Conservation (phyloP, 2,797 vertebrate species). For the Amazona finschi region DNA sequence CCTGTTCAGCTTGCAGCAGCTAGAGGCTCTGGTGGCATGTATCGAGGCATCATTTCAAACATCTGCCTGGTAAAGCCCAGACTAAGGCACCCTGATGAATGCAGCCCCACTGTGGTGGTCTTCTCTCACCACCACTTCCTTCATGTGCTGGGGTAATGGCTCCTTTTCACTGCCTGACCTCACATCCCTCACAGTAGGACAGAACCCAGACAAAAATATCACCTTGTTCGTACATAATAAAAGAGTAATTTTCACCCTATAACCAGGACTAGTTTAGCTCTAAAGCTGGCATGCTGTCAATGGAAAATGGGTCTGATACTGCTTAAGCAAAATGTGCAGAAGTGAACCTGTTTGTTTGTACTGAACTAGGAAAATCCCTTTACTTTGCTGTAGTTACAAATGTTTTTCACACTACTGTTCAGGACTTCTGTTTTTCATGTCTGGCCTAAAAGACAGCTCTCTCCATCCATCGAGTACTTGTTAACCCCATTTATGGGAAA, state of each 20-base stretch:
- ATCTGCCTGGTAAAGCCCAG: neutral
- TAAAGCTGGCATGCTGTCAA: neutral
- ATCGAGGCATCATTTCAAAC: neutral
- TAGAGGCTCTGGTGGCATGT: neutral
- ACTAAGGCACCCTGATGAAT: fast-evolving
- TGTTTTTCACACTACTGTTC: conserved; percentile 54
- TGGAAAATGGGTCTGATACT: conserved; percentile 36
- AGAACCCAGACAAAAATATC: conserved; percentile 46
- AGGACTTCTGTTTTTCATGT: conserved; percentile 45
- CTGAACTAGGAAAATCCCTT: conserved; percentile 49
- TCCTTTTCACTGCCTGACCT: neutral
- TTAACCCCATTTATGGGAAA: conserved; percentile 50
- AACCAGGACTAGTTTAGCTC: conserved; percentile 8
- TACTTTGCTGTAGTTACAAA: conserved; percentile 51
- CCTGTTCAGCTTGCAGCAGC: fast-evolving
- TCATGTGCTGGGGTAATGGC: fast-evolving
- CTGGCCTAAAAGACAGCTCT: conserved; percentile 6
- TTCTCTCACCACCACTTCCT: fast-evolving
- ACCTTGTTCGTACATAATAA: conserved; percentile 60
- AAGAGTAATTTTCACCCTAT: conserved; percentile 52
- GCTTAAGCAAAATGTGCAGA: conserved; percentile 33
- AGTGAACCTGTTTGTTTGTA: conserved; percentile 15
- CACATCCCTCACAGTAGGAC: neutral
- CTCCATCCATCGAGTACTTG: neutral
- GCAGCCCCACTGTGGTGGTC: fast-evolving